Conservation (phyloP, 1,140 invertebrate species). For the Ostrea denselamellosa region DNA sequence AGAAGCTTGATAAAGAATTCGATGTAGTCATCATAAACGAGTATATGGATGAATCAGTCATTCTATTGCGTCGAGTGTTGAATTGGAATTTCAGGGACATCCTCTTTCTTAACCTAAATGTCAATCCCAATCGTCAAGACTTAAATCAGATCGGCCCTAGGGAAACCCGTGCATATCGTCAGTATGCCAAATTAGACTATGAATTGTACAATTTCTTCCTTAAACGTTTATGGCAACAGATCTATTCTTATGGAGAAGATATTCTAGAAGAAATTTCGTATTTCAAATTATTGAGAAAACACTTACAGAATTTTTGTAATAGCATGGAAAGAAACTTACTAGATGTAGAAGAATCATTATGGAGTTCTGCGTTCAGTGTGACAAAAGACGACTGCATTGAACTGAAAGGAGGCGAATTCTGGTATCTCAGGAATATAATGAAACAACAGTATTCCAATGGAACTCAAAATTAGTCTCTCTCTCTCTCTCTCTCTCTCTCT, state of each 20-base stretch:
- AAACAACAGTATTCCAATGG: conserved; percentile 52
- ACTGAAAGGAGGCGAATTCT: conserved; percentile 51
- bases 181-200: conserved; percentile 57
- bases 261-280: conserved; percentile 59
- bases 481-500: not conserved
- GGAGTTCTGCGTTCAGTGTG: conserved; percentile 52
- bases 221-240: conserved; percentile 52
- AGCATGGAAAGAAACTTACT: not conserved
- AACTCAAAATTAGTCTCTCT: not conserved
- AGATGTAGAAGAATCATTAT: conserved; percentile 22
- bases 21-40: conserved; percentile 81
- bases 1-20: conserved; percentile 69
- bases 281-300: conserved; percentile 41
- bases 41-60: conserved; percentile 80
- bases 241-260: conserved; percentile 53
- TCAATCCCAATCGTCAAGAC: not conserved
- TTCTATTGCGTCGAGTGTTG: conserved; percentile 79
- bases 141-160: not conserved
- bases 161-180: conserved; percentile 47
- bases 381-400: conserved; percentile 51
- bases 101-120: conserved; percentile 61
- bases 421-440: conserved; percentile 51
- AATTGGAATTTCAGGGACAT: conserved; percentile 80
- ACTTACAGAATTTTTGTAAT: conserved; percentile 51
- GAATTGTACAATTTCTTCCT: conserved; percentile 62